Conservation (phyloP, 1,140 invertebrate species). For the Cephus cinctus region DNA sequence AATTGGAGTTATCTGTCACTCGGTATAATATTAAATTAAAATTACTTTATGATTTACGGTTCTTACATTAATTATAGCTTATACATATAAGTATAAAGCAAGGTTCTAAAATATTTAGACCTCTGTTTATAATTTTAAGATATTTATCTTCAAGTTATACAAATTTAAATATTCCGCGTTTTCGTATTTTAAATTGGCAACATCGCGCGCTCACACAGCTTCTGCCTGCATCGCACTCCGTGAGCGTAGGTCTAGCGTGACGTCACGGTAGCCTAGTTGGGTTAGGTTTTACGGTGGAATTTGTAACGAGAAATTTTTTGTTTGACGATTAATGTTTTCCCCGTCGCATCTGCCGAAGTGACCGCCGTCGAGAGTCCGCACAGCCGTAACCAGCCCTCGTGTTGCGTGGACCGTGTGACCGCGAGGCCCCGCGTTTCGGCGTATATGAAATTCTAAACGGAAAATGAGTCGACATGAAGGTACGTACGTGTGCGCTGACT, state of each 20-base stretch:
- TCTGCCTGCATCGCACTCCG: constrained; percentile 11
- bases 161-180: too few relatives aligned
- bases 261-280: constrained; percentile 72
- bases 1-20: too few relatives aligned
- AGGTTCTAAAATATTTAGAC: too few relatives aligned
- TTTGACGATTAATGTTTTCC: constrained; percentile 63
- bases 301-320: constrained; percentile 66
- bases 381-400: constrained; percentile 18
- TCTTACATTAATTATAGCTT: too few relatives aligned
- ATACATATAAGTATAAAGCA: too few relatives aligned
- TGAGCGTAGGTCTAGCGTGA: constrained; percentile 56
- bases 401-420: constrained; percentile 51
- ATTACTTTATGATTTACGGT: too few relatives aligned
- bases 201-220: background rate
- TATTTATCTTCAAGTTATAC: too few relatives aligned
- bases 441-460: constrained; percentile 58
- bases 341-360: constrained; percentile 43
- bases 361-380: constrained; percentile 21
- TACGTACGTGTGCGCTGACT: constrained; percentile 56
- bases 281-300: constrained; percentile 69
- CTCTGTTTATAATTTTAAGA: too few relatives aligned
- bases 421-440: constrained; percentile 57
- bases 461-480: constrained; percentile 84
- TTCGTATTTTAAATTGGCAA: too few relatives aligned
- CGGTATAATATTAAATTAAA: too few relatives aligned